Base-by-base conservation (phyloP, 1,140 invertebrate species). In the Zelostemma sp. region DNA sequence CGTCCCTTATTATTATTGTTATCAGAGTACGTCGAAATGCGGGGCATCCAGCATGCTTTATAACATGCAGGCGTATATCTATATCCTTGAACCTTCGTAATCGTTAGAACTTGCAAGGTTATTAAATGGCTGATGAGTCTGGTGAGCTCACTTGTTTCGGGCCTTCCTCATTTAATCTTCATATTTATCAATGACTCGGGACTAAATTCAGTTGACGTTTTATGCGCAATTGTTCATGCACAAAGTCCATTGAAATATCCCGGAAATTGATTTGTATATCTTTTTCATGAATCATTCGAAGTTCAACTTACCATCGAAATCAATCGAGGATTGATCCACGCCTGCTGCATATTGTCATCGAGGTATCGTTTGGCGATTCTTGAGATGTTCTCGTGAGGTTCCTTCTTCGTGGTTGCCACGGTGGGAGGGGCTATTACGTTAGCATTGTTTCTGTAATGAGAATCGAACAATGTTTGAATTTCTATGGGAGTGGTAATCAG, bases 231-330 rank as follows among this genome's bases (percentile, higher is more conserved):
- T 25, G 21, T 3, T 3, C 21, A 25, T 25, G 8, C n/a, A n/a
- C n/a, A n/a, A n/a, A n/a, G n/a, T n/a, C n/a, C n/a, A n/a, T n/a
- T n/a, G n/a, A n/a, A n/a, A n/a, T n/a, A n/a, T n/a, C n/a, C n/a
- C n/a, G n/a, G n/a, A n/a, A n/a, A n/a, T n/a, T n/a, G n/a, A n/a
- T n/a, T n/a, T n/a, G n/a, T n/a, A n/a, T n/a, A n/a, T n/a, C n/a
- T n/a, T n/a, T n/a, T n/a, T n/a, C n/a, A n/a, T n/a, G n/a, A n/a
- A n/a, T n/a, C n/a, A n/a, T n/a, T n/a, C n/a, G n/a, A n/a, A n/a
- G n/a, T n/a, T n/a, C n/a, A n/a, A 83, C 79, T 86, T 77, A 88
- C 87, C 87, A 87, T 88, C 38, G 87, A 88, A 75, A 88, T 87
- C 71, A 88, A 76, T 69, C 87, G 85, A 51, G 87, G 87, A 85